Evolutionary conservation across 2,113 vertebrate species (phyloP), one percentile per base, ranked within the genome.

Genomic region (Lycaon pictus): DNA sequence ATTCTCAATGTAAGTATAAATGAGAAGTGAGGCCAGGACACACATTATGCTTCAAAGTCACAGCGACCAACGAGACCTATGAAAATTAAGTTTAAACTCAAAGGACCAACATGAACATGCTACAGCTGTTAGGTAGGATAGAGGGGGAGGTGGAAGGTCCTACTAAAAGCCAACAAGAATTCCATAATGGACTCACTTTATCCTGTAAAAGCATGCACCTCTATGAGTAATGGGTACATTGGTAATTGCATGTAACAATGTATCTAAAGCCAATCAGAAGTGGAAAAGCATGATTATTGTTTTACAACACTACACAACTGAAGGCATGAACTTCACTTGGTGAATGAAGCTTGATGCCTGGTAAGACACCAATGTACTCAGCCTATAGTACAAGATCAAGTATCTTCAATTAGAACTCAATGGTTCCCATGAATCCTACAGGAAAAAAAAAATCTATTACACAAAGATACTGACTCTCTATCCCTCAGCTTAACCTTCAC

Each of bases 381-480:
- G 65, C 35, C 20, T 55, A 48, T 17, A 43, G 51, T 7, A 22
- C 12, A 20, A 63, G 17, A 72, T 82, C 25, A 90, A 13, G 12
- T 15, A 62, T 16, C 74, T 85, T 69, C 84, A 83, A 35, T 55
- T 3, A n/a, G 60, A 93, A 89, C 72, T 81, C 79, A 29, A 65
- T 25, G 53, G 29, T 95, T 62, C 80, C 62, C 23, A 29, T 11
- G 35, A 86, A 27, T 77, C 43, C 53, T 58, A 13, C 0, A 88
- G 77, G 37, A 79, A 67, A 91, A 43, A 88, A 88, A 60, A 95
- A 79, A 85, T 16, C 58, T 77, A n/a, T 88, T n/a, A 74, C 5
- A 69, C 51, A 82, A 83, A 91, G 32, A 16, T 84, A 58, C 51
- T 11, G 19, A 55, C 85, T 83, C 29, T 90, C 32, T 35, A 55